These are phyloP conservation scores for Paraescarpia echinospica DNA, from an alignment of 1,140 invertebrate species.

Conservation along the genomic window DNA sequence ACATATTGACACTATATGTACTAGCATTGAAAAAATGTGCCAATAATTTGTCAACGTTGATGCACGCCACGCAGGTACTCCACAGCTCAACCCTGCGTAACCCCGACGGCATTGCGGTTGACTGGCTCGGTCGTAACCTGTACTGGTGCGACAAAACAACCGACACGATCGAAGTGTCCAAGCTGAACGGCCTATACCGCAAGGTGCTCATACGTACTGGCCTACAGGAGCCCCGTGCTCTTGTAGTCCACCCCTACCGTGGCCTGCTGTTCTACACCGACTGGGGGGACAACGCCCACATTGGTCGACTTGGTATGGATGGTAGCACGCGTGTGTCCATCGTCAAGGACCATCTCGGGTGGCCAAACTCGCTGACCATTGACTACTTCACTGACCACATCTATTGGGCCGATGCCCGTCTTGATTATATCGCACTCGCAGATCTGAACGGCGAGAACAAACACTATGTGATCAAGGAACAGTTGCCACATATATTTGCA, in stretches of 20 bases:
- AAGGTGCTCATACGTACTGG: constrained; percentile 60
- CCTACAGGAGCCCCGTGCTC: constrained; percentile 82
- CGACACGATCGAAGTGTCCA: constrained; percentile 91
- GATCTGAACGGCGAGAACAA: constrained; percentile 46
- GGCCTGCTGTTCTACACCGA: constrained; percentile 92
- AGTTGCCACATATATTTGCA: constrained; percentile 84
- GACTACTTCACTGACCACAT: constrained; percentile 94
- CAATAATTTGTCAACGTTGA: no score
- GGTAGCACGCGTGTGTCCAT: constrained; percentile 75
- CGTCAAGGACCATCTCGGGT: constrained; percentile 67
- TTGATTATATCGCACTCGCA: constrained; percentile 86
- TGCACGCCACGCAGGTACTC: constrained; percentile 35
- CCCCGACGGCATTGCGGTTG: constrained; percentile 91
- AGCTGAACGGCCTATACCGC: constrained; percentile 79
- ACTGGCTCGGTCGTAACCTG: constrained; percentile 92
- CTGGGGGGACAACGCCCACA: constrained; percentile 96
- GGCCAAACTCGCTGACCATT: constrained; percentile 91
- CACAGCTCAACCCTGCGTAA: constrained; percentile 47
- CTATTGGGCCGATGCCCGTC: constrained; percentile 95
- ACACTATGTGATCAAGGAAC: constrained; percentile 53
- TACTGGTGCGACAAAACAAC: constrained; percentile 96
- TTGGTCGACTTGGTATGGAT: constrained; percentile 95
- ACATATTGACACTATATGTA: no score
- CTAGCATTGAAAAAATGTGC: no score
- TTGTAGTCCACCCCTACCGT: constrained; percentile 84